Conservation (phyloP, 2,888 invertebrate genomes). For the Myopa testacea region DNA sequence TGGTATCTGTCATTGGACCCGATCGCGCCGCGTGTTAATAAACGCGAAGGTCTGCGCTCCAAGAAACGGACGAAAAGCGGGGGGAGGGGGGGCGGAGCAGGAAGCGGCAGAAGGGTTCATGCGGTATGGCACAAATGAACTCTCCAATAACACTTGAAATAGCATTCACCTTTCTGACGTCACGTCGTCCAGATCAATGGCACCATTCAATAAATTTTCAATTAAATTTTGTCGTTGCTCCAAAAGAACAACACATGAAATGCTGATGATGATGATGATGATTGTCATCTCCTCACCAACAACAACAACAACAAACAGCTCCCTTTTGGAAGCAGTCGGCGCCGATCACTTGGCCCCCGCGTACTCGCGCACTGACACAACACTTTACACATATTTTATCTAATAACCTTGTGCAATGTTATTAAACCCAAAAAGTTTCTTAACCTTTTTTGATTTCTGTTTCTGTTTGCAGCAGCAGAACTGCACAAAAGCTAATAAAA, state of each 20-base stretch:
- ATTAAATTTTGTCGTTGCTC: background rate
- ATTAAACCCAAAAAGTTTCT: slow-evolving; percentile 69
- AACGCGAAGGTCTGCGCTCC: no score
- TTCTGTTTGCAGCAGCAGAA: slow-evolving; percentile 42
- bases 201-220: slow-evolving; percentile 33
- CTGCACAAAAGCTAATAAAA: slow-evolving; percentile 59
- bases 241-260: background rate
- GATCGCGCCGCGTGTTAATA: no score
- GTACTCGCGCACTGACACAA: slow-evolving; percentile 32
- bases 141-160: slow-evolving; percentile 41
- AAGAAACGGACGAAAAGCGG: no score
- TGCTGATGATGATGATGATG: background rate
- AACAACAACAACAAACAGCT: background rate
- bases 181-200: slow-evolving; percentile 30
- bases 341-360: background rate
- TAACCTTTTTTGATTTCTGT: slow-evolving; percentile 58
- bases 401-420: slow-evolving; percentile 67
- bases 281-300: background rate
- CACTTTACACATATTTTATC: slow-evolving; percentile 58
- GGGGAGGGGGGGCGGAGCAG: no score
- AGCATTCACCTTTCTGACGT: slow-evolving; percentile 50
- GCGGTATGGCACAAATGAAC: no score
- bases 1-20: no score
- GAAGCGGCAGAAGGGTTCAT: no score
- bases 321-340: background rate